Conservation (phyloP, 2,113 vertebrate genomes). For the Tupaia chinensis region DNA sequence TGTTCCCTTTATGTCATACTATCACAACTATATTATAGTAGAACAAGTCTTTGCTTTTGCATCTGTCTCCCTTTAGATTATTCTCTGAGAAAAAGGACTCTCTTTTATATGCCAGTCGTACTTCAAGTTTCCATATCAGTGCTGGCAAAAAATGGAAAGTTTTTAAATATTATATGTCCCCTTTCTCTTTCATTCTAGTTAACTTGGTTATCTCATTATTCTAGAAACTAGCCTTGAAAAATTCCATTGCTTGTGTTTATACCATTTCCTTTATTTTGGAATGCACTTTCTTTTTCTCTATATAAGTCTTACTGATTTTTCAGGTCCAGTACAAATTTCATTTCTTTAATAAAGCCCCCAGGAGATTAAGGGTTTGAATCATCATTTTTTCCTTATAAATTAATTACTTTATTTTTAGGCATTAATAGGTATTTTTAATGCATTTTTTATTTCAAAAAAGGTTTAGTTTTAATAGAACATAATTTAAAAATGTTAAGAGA, state of each 20-base stretch:
- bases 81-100: not conserved
- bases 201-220: not conserved
- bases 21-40: not conserved
- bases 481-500: too few relatives aligned
- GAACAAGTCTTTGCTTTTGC: not conserved
- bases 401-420: too few relatives aligned
- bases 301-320: not conserved
- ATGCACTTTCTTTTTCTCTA: not conserved
- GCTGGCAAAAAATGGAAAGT: not conserved
- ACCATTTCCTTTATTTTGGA: not conserved
- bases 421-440: too few relatives aligned
- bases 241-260: not conserved
- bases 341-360: not conserved
- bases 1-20: not conserved
- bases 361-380: not conserved
- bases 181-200: not conserved
- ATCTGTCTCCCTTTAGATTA: not conserved
- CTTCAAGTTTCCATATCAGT: constrained; percentile 27
- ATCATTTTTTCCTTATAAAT: constrained; percentile 26
- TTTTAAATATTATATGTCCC: not conserved
- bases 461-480: too few relatives aligned
- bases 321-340: not conserved
- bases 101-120: not conserved
- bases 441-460: too few relatives aligned
- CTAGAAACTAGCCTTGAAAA: not conserved